Evolutionary conservation across 2,797 vertebrate species (phyloP).

Genomic region (Zalophus californianus): DNA sequence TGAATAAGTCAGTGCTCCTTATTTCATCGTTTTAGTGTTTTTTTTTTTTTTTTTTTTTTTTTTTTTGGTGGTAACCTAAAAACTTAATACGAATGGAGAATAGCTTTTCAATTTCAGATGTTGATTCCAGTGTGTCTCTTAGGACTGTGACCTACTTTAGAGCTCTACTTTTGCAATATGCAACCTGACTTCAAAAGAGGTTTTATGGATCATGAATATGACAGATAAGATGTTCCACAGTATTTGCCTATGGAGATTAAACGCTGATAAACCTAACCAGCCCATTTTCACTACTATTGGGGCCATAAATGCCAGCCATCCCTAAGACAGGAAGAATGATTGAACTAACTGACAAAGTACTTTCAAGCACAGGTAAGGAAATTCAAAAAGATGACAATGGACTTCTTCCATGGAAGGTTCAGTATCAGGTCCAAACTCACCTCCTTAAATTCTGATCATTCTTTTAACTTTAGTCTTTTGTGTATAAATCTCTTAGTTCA

Average conservation of each 20-base stretch:
- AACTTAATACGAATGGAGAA: conserved; percentile 74
- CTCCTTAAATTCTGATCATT: neutral
- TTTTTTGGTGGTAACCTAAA: conserved; percentile 75
- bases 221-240: conserved; percentile 44
- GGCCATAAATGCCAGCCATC: neutral
- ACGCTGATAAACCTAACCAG: neutral
- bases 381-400: neutral
- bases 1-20: conserved; percentile 27
- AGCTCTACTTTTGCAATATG: conserved; percentile 72
- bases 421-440: neutral
- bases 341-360: neutral
- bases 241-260: conserved; percentile 10
- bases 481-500: neutral
- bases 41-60: conserved; percentile 26
- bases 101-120: conserved; percentile 81
- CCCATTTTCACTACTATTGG: neutral
- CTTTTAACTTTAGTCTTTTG: neutral
- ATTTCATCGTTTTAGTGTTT: conserved; percentile 63
- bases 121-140: conserved; percentile 76
- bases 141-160: conserved; percentile 81
- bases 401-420: neutral
- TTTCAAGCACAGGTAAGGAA: neutral
- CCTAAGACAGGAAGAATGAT: neutral
- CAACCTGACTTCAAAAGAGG: conserved; percentile 70
- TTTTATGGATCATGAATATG: conserved; percentile 49